These are phyloP conservation scores for Empis stercorea DNA, from an alignment of 2,888 invertebrate species.

Conservation along the genomic window DNA sequence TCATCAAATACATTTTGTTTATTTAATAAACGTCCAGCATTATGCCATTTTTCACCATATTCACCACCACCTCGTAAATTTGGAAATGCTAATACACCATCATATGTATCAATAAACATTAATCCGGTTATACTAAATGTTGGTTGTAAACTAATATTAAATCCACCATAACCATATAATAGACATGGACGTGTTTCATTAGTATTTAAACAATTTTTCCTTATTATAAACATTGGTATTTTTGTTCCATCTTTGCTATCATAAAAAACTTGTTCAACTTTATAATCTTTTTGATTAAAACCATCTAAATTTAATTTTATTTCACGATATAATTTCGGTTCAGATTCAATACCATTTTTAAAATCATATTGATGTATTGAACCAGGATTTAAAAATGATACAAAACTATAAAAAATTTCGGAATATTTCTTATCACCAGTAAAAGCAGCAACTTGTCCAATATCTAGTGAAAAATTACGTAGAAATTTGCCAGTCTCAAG, in stretches of 20 bases:
- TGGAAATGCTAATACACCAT: conserved; percentile 80
- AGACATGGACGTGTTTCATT: conserved; percentile 55
- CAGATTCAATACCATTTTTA: conserved; percentile 41
- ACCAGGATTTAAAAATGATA: conserved; percentile 82
- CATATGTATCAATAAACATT: conserved; percentile 78
- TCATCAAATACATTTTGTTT: conserved; percentile 98
- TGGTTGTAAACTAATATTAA: conserved; percentile 85
- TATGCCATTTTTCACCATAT: conserved; percentile 96
- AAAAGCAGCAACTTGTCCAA: conserved; percentile 76
- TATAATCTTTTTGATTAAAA: conserved; percentile 64
- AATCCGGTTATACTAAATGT: conserved; percentile 76
- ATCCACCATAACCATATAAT: conserved; percentile 95
- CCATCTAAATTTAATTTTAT: conserved; percentile 68
- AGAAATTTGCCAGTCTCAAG: conserved; percentile 58
- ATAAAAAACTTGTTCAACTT: conserved; percentile 84
- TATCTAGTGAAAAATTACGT: conserved; percentile 63
- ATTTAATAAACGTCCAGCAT: conserved; percentile 75
- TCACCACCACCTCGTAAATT: conserved; percentile 97
- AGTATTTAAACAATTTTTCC: conserved; percentile 43
- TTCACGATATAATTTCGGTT: conserved; percentile 62
- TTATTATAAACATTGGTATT: conserved; percentile 91
- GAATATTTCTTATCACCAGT: conserved; percentile 73
- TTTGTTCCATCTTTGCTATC: conserved; percentile 83
- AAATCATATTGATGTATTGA: conserved; percentile 77
- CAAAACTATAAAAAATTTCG: conserved; percentile 89